Evolutionary conservation across 2,797 vertebrate genomes (phyloP).

Genomic region (Galaxias olidus): DNA sequence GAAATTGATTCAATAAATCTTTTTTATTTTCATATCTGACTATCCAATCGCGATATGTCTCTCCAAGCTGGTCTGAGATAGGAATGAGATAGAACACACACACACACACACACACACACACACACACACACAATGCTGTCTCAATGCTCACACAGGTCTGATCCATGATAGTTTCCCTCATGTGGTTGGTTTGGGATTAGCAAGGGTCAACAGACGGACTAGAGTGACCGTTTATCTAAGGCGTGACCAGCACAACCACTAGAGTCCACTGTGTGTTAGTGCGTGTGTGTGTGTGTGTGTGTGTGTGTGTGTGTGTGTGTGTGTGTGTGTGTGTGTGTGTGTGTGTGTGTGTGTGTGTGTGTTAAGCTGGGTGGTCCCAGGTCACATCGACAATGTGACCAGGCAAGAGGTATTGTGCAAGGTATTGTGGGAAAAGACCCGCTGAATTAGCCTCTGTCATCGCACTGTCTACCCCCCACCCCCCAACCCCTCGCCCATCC

Average conservation of each 20-base stretch:
- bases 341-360: neutral
- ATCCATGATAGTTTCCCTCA: too few species aligned
- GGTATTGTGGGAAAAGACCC: conserved; percentile 52
- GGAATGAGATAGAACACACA: too few species aligned
- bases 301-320: neutral
- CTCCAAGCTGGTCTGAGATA: too few species aligned
- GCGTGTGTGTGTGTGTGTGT: neutral
- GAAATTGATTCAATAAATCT: too few species aligned
- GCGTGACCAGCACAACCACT: conserved; percentile 16
- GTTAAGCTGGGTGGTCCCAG: conserved; percentile 51
- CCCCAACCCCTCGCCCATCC: conserved; percentile 24
- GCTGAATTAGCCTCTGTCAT: conserved; percentile 57
- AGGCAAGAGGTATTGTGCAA: conserved; percentile 41
- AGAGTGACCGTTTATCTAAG: too few species aligned
- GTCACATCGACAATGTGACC: conserved; percentile 50
- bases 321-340: conserved; percentile 10
- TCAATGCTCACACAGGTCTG: too few species aligned
- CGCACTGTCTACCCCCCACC: conserved; percentile 36
- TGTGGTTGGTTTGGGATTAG: too few species aligned
- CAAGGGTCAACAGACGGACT: too few species aligned
- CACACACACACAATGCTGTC: too few species aligned
- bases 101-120: too few species aligned
- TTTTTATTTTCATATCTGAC: too few species aligned
- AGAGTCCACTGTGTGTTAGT: conserved; percentile 20
- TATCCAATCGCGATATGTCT: too few species aligned